Percentiles rank a stretch among this genome's conserved stretches.
phyloP scores from a whole-genome alignment of 1,140 invertebrate genomes.

The Eciton burchellii region DNA sequence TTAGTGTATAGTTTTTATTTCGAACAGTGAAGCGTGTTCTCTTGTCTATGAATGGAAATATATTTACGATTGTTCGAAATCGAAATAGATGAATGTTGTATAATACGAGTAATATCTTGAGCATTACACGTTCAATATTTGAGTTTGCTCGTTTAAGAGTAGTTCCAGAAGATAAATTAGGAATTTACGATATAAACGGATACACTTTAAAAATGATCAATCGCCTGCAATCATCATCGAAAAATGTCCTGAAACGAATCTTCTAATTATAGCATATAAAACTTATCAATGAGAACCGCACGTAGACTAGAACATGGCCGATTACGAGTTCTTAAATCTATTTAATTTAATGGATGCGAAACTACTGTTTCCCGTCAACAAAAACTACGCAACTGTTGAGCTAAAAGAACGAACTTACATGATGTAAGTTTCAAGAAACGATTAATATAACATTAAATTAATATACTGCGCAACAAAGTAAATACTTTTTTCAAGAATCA shows the following conservation, averaged over 20 bases:
- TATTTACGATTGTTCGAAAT: constrained; percentile 47
- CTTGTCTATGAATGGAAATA: constrained; percentile 38
- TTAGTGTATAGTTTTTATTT: constrained; percentile 54
- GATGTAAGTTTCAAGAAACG: constrained; percentile 8
- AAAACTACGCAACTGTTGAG: constrained; percentile 31
- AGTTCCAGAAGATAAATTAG: constrained; percentile 19
- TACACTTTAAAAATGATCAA: constrained; percentile 13
- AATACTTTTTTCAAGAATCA: constrained; percentile 29
- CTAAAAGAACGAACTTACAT: constrained; percentile 46
- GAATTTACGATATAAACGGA: constrained; percentile 3
- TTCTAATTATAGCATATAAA: constrained; percentile 41
- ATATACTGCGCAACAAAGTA: constrained; percentile 28
- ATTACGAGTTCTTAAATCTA: constrained; percentile 62
- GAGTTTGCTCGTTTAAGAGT: constrained; percentile 18
- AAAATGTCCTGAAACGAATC: constrained; percentile 24
- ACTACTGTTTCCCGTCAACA: not conserved
- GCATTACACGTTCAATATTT: constrained; percentile 18
- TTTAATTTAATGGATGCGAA: constrained; percentile 15
- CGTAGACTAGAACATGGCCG: constrained; percentile 72
- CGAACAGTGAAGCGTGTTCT: constrained; percentile 22
- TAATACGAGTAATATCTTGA: not conserved
- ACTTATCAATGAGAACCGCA: constrained; percentile 56
- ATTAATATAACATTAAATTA: constrained; percentile 37
- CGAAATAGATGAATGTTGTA: constrained; percentile 29
- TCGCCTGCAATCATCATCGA: constrained; percentile 17